Base-by-base conservation (phyloP, 2,888 invertebrate genomes). In the Polydrusus cervinus region DNA sequence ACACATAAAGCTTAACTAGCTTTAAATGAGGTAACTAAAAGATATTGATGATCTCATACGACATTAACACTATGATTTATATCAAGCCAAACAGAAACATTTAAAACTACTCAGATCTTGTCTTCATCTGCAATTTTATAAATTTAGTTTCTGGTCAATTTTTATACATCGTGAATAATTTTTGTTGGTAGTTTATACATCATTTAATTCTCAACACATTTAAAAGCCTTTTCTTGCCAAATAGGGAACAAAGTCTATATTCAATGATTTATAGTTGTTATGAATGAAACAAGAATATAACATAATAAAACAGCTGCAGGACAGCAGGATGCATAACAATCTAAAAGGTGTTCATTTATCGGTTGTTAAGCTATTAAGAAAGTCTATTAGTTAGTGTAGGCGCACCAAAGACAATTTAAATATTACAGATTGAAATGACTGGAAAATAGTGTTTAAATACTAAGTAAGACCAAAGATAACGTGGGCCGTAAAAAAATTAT, bases 391-490 rank as follows among this genome's bases (percentile, higher is more conserved):
- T 38, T 0, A 11, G n/a, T 14, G 71, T 71, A 40, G 71, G 71
- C 71, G 71, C 20, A 45, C 47, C 45, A 20, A 67, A 69, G 60
- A 69, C 45, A 60, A 69, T 69, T 69, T 69, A 38, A 69, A 69
- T 69, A 69, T 69, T 38, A 45, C 38, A 18, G 57, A 68, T 61
- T 60, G 40, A 49, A 69, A 60, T 60, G 69, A 34, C 60, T 69
- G 60, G n/a, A 61, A 69, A 60, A 57, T 69, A 69, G 68, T 70
- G 51, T 70, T 70, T 62, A 70, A 70, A 49, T 70, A 71, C 60
- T 61, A 51, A 14, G 40, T n/a, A 70, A 70, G 20, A 38, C 38
- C 43, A 30, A 53, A 60, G 20, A n/a, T n/a, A 57, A 68, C 64
- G 71, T 71, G 71, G 62, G 71, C 14, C 14, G 62, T 62, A 71